Conservation (phyloP, 2,888 invertebrate species). For the Agonopterix arenella region DNA sequence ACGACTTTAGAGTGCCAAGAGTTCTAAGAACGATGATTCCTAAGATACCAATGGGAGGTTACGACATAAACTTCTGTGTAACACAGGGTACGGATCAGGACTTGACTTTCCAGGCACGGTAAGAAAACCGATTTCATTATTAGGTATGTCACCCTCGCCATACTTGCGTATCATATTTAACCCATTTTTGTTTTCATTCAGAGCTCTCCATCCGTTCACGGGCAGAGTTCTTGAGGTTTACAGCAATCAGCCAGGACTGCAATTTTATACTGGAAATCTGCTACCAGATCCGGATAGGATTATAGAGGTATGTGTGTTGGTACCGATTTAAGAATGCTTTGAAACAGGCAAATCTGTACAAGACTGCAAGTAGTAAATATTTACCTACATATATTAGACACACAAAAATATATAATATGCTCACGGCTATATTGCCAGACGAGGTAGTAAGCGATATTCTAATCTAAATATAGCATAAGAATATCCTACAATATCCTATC, state of each 20-base stretch:
- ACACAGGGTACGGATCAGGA: slow-evolving; percentile 76
- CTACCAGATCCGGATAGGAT: slow-evolving; percentile 79
- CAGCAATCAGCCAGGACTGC: slow-evolving; percentile 93
- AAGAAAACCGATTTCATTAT: slow-evolving; percentile 5
- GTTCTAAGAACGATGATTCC: slow-evolving; percentile 81
- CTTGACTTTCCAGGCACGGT: slow-evolving; percentile 80
- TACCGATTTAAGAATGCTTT: too few species aligned
- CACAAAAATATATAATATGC: too few species aligned
- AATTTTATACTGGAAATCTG: slow-evolving; percentile 90
- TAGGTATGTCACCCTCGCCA: too few species aligned
- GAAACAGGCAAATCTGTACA: too few species aligned
- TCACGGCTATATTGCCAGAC: too few species aligned
- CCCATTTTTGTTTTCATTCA: slow-evolving; percentile 29
- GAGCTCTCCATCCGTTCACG: slow-evolving; percentile 79
- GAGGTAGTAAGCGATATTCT: too few species aligned
- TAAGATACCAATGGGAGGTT: slow-evolving; percentile 83
- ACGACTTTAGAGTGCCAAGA: slow-evolving; percentile 83
- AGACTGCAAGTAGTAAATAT: too few species aligned
- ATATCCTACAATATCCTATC: too few species aligned
- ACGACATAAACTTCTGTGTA: slow-evolving; percentile 90
- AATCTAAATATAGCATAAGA: too few species aligned
- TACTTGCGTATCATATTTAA: background rate
- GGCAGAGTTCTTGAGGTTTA: slow-evolving; percentile 88
- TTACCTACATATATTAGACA: too few species aligned
- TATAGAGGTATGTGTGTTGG: slow-evolving; percentile 32